Evolutionary conservation across 37 sponge, comb jelly and placozoan genomes (phyloP), one percentile per base, ranked within the genome.

Genomic region (Agelas oroides): DNA sequence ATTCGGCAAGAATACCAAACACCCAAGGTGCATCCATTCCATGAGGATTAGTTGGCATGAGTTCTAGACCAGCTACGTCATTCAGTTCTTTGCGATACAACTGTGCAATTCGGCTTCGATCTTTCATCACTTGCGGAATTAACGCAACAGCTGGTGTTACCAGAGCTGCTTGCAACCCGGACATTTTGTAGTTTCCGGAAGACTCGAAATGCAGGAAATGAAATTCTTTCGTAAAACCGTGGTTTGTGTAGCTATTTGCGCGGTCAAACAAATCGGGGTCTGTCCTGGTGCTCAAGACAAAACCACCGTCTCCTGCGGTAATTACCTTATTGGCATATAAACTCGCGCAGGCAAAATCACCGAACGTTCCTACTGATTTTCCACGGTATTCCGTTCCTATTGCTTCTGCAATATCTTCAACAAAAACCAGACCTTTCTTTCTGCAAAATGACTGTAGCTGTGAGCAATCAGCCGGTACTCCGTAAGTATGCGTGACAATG

Each of bases 131-230:
- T 0, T 65, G 24, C 3, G 84, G 84, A 13, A 89, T 67, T 32
- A 65, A 24, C 32, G 38, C 33, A 20, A 89, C 72, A 5, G 84
- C 70, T 37, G 89, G 89, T 36, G 76, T 32, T 0, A 83, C 78
- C 20, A 89, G 61, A 21, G 89, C 89, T 34, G 89, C 89, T 41
- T 73, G 69, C 36, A 89, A 33, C 17, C 84, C 84, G n/a, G 77
- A 75, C 89, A 89, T 89, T 65, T 89, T 89, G 79, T 89, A 82
- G 71, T 89, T 89, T 5, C 89, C 89, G 1, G 83, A 82, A 24
- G 39, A 57, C 60, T 89, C 83, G 65, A 77, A 83, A 68, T 89
- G 89, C 2, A 89, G 70, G 53, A 89, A 89, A 59, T 89, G 89
- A 54, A 41, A 71, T 24, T 70, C 58, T 46, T 55, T 36, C 2